Percentiles rank a stretch among this genome's conserved stretches.
phyloP scores from a whole-genome alignment of 2,797 vertebrate genomes.

The Sebastes reedi region DNA sequence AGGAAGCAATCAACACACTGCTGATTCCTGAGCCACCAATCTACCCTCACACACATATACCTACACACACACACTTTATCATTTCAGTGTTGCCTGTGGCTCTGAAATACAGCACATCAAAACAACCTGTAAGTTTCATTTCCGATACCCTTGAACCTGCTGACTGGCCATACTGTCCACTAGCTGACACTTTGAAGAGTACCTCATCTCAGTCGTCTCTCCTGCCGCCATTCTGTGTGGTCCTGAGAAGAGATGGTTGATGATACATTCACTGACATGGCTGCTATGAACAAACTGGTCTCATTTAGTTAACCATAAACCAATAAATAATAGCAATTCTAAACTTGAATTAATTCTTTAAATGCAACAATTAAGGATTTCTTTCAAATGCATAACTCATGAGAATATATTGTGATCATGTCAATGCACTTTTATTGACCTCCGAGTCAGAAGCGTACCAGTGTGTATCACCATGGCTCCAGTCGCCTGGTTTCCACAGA shows the following conservation, averaged over 20 bases:
- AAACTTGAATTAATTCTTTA: neutral
- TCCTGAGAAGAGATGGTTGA: slow-evolving; percentile 39
- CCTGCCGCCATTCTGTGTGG: slow-evolving; percentile 15
- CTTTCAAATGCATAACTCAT: neutral
- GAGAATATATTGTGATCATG: neutral
- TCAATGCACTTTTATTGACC: slow-evolving; percentile 25
- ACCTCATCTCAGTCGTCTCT: slow-evolving; percentile 49
- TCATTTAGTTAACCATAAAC: neutral
- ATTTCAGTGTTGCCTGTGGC: slow-evolving; percentile 78
- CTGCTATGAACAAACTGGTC: neutral
- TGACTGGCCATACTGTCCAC: slow-evolving; percentile 75
- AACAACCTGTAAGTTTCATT: slow-evolving; percentile 80
- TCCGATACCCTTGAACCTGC: slow-evolving; percentile 72
- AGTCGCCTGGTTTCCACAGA: slow-evolving; percentile 15
- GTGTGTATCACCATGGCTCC: neutral
- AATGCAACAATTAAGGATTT: neutral
- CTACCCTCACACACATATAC: slow-evolving; percentile 16
- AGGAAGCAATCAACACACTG: slow-evolving; percentile 61
- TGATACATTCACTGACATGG: neutral
- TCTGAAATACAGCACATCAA: slow-evolving; percentile 82
- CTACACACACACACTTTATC: slow-evolving; percentile 53
- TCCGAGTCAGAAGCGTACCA: slow-evolving; percentile 6
- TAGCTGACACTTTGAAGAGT: slow-evolving; percentile 76
- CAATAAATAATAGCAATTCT: neutral
- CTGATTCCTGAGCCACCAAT: slow-evolving; percentile 60